Base-by-base conservation (phyloP, 2,797 vertebrate genomes). In the Acanthis flammea region DNA sequence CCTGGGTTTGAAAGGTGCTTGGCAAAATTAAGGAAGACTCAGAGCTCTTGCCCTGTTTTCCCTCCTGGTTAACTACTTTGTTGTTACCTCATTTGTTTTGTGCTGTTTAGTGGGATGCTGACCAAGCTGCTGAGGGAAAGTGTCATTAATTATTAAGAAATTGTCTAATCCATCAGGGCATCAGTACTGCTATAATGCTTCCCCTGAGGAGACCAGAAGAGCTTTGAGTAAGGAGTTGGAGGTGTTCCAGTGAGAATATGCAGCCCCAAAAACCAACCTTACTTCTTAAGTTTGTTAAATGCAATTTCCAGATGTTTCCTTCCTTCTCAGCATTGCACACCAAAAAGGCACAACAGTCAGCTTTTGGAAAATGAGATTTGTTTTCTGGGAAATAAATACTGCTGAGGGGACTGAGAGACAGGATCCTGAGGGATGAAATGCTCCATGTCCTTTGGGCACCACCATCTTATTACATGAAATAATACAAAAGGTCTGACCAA, bases 61-160 rank as follows among this genome's bases (percentile, higher is more conserved):
- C 54, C 24, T 68, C 3, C 61, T 1, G 1, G 65, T 71, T 68
- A 82, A 58, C 50, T 83, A 0, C 85, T 91, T 60, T 67, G 74
- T 45, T 63, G n/a, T 89, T 93, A 51, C 76, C 58, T 94, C 71
- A 51, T 78, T 94, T 93, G 78, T 92, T 97, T 83, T 91, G 70
- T 37, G 37, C 50, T 83, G 3, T 80, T 94, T 42, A 45, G 65
- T 80, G 76, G 91, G 89, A 83, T 62, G 91, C 87, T 95, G 95
- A 95, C 92, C 91, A 86, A 94, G 87, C 94, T 83, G 75, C 75
- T 18, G 10, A 30, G 78, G 68, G 75, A 92, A 83, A 60, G 8
- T 87, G 68, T 66, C 87, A 92, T 96, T 75, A 94, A 93, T 89
- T 92, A 96, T 96, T 92, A 75, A 93, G 58, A 88, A 95, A 95